Evolutionary conservation across 30 jellyfish, hydroid and myxozoan genomes (phyloP).

Genomic region (Hydractinia symbiolongicarpus): DNA sequence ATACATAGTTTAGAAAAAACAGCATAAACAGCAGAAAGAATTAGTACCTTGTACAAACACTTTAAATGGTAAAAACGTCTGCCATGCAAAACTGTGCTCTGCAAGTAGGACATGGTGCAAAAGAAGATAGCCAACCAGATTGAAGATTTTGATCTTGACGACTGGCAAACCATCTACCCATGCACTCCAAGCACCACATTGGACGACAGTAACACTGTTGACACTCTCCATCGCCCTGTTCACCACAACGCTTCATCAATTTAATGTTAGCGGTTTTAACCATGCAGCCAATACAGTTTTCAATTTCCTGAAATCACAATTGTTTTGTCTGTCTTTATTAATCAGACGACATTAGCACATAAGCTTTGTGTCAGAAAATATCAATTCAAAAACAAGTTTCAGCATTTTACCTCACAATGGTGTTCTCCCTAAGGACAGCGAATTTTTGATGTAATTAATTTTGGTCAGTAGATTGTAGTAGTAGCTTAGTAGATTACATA

Average conservation of each 20-base stretch:
- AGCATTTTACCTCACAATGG: no score
- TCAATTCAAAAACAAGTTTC: no score
- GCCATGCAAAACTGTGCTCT: conserved; percentile 86
- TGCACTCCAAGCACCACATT: conserved; percentile 95
- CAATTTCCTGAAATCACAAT: conserved; percentile 51
- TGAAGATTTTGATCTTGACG: conserved; percentile 75
- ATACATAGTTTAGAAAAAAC: no score
- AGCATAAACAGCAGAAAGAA: no score
- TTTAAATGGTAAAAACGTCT: conserved; percentile 43
- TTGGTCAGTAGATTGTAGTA: no score
- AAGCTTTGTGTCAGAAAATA: no score
- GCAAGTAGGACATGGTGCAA: conserved; percentile 94
- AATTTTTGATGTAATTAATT: no score
- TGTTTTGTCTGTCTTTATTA: no score
- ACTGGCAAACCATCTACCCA: conserved; percentile 97
- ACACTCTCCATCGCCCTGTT: conserved; percentile 42
- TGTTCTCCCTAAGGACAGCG: no score
- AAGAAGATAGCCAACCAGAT: conserved; percentile 69
- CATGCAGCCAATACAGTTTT: conserved; percentile 91
- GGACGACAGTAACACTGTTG: conserved; percentile 77
- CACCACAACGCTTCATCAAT: conserved; percentile 53
- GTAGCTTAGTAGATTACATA: no score
- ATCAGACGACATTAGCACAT: no score
- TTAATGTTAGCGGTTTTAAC: conserved; percentile 56
- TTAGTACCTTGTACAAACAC: no score